These are phyloP conservation scores for Pangasius krempfi DNA, from an alignment of 2,797 vertebrate species.

Conservation along the genomic window DNA sequence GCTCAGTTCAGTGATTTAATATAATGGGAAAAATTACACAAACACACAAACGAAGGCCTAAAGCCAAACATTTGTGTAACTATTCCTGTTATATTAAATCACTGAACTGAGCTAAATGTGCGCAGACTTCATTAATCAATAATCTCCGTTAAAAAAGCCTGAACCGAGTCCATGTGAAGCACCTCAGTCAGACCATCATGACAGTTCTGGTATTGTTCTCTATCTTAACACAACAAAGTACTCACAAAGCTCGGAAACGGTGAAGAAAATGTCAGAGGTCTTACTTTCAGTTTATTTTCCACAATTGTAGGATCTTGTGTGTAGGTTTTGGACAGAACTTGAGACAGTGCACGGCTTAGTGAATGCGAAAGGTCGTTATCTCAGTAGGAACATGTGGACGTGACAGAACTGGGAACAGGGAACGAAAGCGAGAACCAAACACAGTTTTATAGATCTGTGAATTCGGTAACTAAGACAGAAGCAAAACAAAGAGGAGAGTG, in stretches of 20 bases:
- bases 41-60: not conserved
- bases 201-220: conserved; percentile 2
- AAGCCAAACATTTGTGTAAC: not conserved
- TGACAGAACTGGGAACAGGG: not conserved
- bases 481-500: not conserved
- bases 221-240: conserved; percentile 13
- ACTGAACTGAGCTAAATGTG: not conserved
- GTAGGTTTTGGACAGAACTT: not conserved
- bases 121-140: not conserved
- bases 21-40: not conserved
- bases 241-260: conserved; percentile 19
- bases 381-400: conserved; percentile 6
- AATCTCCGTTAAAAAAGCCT: not conserved
- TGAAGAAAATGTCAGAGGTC: not conserved
- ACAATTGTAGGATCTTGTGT: not conserved
- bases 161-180: conserved; percentile 9
- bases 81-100: not conserved
- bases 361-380: not conserved
- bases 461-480: not conserved
- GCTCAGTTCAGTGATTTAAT: not conserved
- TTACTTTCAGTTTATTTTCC: conserved; percentile 15
- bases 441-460: not conserved
- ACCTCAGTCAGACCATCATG: not conserved
- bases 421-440: not conserved
- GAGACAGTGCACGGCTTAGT: not conserved